Evolutionary conservation across 2,113 vertebrate genomes (phyloP), one percentile per base, ranked within the genome.

Genomic region (Trogon melanurus): DNA sequence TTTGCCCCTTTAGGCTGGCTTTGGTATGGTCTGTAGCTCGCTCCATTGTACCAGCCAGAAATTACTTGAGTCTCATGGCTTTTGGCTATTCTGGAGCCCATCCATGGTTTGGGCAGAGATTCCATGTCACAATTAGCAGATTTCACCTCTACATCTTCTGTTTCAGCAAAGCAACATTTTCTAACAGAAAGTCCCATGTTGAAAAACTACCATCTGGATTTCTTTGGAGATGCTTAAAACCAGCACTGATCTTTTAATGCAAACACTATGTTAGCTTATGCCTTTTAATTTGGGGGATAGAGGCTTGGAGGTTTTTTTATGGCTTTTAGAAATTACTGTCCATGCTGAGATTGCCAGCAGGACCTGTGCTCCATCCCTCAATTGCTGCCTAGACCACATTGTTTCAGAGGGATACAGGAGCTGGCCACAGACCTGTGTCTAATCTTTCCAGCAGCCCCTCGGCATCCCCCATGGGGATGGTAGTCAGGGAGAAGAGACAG

Each of bases 381-480:
- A 5, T 18, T 22, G 2, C 11, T 76, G 23, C 27, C 36, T 50
- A 84, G 34, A 51, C 13, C 12, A 14, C 3, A 4, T 29, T 74
- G 9, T 71, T 93, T 74, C 2, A 2, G 65, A 66, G 38, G 29
- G 38, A 44, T 32, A 30, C 13, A 51, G 32, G 53, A 75, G 32
- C 13, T 54, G 58, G 22, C 27, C n/a, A 36, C 69, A 54, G 30
- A 18, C 6, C 26, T 0, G 0, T 19, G 32, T 81, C 57, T 38
- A 21, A 11, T 51, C 20, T 64, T 70, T 85, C 16, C 47, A 74
- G 23, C 30, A 78, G 23, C 27, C 30, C 69, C 19, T 45, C 6
- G 1, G 25, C 26, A 30, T 56, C 13, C 9, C 30, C 32, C 34
- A 2, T 47, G 20, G 44, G 5, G 8, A 8, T 25, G 13, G 16